Evolutionary conservation across 2,113 vertebrate species (phyloP), one percentile per base, ranked within the genome.

Genomic region (Rhinoderma darwinii): DNA sequence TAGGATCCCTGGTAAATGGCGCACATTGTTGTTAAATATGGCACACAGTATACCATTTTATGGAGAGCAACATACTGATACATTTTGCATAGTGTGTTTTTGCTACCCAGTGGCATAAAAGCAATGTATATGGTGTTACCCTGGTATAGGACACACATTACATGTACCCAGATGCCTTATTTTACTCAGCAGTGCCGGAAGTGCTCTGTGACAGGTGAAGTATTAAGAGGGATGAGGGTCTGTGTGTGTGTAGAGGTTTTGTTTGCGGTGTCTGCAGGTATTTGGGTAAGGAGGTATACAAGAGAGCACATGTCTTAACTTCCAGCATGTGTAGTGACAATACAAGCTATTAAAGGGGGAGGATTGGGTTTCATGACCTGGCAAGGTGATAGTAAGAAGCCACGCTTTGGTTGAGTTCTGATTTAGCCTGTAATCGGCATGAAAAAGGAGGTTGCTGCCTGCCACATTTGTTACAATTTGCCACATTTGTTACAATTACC

Each of bases 301-400:
- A 74, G 51, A 77, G 66, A 72, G 72, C 54, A 77, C 50, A 59
- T 84, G 35, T 74, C 70, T 39, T 14, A 2, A 15, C 47, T 84
- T 7, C 56, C 25, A 63, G 78, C 27, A 35, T 78, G 9, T 35
- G 47, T 10, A 32, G 15, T 30, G 74, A 50, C n/a, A 35, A 43
- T 11, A 37, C 32, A 35, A 51, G 11, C n/a, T n/a, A 14, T 14
- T 50, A 50, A 50, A 32, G 30, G 63, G 15, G 79, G 22, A 5
- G 63, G 83, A 25, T 63, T 32, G 72, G 25, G 27, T 78, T 85
- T 44, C 84, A 85, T 66, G 68, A 70, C 43, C 44, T 73, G 83
- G 37, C 12, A 50, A 39, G 32, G 22, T 41, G 7, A 27, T 37
- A 20, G 25, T 11, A 75, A 75, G 68, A 47, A 20, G 5, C 7